Evolutionary conservation across 2,888 invertebrate species (phyloP).

Genomic region (Erebia epiphron): DNA sequence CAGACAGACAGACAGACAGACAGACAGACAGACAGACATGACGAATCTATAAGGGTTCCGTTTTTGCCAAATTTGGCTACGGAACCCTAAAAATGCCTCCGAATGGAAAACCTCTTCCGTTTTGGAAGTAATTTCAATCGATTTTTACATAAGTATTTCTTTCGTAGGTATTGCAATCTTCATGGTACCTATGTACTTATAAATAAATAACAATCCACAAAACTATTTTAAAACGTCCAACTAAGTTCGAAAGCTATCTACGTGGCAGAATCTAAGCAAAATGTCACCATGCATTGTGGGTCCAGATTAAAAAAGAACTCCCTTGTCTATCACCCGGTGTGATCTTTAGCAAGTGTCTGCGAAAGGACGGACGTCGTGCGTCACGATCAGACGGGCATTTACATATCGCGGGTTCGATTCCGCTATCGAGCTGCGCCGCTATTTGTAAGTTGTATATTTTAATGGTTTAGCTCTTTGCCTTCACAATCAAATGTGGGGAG

Average conservation of each 20-base stretch:
- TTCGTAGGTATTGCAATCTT: no score
- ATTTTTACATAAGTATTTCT: no score
- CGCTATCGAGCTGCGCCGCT: constrained; percentile 53
- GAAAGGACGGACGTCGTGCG: constrained; percentile 72
- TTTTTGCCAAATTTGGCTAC: no score
- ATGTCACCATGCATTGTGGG: constrained; percentile 38
- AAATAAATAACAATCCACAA: no score
- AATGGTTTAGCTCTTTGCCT: constrained; percentile 33
- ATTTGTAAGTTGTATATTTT: constrained; percentile 43
- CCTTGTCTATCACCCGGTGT: constrained; percentile 45
- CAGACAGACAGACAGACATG: no score
- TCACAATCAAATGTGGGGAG: constrained; percentile 9
- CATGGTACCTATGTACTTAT: no score
- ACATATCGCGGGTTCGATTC: constrained; percentile 78
- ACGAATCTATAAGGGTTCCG: no score
- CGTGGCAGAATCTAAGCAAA: constrained; percentile 24
- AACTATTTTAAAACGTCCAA: neutral
- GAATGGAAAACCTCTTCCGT: no score
- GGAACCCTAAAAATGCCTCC: no score
- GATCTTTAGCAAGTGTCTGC: constrained; percentile 62
- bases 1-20: no score
- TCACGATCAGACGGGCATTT: constrained; percentile 79
- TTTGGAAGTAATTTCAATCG: no score
- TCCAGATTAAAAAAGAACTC: constrained; percentile 35
- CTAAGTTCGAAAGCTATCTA: constrained; percentile 2